Percentiles rank a stretch among this genome's conserved stretches.
phyloP scores from a whole-genome alignment of 2,113 vertebrate genomes.

The Gavialis gangeticus region DNA sequence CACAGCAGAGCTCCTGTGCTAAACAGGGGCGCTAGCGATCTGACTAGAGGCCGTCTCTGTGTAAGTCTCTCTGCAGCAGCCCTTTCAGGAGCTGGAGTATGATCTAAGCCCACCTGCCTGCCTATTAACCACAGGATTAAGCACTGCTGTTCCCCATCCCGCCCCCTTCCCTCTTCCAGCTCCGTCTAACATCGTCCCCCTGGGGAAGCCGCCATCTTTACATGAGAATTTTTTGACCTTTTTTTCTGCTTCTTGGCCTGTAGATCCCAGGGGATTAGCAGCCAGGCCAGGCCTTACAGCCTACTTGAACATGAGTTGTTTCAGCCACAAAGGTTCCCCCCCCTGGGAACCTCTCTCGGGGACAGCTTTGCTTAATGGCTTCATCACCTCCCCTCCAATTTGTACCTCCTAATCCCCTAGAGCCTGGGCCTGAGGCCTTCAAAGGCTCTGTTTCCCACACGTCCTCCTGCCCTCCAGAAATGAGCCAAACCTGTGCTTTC shows the following conservation, averaged over 20 bases:
- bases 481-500: conserved; percentile 58
- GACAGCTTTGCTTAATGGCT: conserved; percentile 72
- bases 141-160: not conserved
- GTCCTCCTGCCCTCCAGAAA: conserved; percentile 30
- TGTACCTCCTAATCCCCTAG: conserved; percentile 77
- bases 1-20: not conserved
- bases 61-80: conserved; percentile 38
- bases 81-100: conserved; percentile 9
- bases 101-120: conserved; percentile 71
- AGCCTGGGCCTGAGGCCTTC: conserved; percentile 14
- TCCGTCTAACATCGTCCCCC: conserved; percentile 52
- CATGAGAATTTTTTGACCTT: conserved; percentile 65
- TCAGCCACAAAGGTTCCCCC: not conserved
- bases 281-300: conserved; percentile 60
- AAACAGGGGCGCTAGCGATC: conserved; percentile 11
- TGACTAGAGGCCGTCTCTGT: conserved; percentile 13
- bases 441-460: conserved; percentile 65
- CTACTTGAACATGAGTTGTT: conserved; percentile 60
- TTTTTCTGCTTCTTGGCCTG: conserved; percentile 63
- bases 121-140: conserved; percentile 71
- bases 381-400: conserved; percentile 75
- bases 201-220: conserved; percentile 68
- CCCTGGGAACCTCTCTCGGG: conserved; percentile 76
- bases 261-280: conserved; percentile 76
- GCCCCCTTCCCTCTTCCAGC: not conserved